Percentiles rank a stretch among this genome's conserved stretches.
Conservation (phyloP, 2,888 invertebrate species). For the Athalia rosae region DNA sequence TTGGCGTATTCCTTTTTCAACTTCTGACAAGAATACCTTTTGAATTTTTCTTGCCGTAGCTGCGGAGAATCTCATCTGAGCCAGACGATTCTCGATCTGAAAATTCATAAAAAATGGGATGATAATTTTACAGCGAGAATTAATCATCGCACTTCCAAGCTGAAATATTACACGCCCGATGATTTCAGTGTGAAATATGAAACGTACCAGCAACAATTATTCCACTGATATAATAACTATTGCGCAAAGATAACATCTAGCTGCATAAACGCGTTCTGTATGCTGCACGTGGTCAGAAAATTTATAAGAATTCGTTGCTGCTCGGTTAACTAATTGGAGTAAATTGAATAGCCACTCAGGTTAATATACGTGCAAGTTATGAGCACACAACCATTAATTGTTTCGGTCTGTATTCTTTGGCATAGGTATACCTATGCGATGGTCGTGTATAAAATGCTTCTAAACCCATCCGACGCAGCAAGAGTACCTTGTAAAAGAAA, state of each 20-base stretch:
- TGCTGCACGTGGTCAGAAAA: conserved; percentile 3
- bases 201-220: too few relatives aligned
- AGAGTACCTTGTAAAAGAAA: too few relatives aligned
- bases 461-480: too few relatives aligned
- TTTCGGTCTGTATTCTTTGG: background rate
- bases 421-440: too few relatives aligned
- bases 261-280: background rate
- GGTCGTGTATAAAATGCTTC: too few relatives aligned
- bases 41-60: conserved; percentile 75
- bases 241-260: too few relatives aligned
- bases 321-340: conserved; percentile 18
- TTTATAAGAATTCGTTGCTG: background rate
- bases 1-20: conserved; percentile 79
- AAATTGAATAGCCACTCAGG: conserved; percentile 14
- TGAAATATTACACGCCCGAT: too few relatives aligned
- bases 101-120: conserved; percentile 30
- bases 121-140: too few relatives aligned
- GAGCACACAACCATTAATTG: background rate
- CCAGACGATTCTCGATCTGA: conserved; percentile 64
- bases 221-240: too few relatives aligned
- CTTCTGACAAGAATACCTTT: conserved; percentile 79
- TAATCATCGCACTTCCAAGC: too few relatives aligned
- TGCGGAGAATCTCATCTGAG: conserved; percentile 70
- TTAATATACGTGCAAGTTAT: conserved; percentile 9
- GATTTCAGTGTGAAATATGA: too few relatives aligned